phyloP scores from a whole-genome alignment of 2,113 vertebrate genomes.

The Pluvialis apricaria region DNA sequence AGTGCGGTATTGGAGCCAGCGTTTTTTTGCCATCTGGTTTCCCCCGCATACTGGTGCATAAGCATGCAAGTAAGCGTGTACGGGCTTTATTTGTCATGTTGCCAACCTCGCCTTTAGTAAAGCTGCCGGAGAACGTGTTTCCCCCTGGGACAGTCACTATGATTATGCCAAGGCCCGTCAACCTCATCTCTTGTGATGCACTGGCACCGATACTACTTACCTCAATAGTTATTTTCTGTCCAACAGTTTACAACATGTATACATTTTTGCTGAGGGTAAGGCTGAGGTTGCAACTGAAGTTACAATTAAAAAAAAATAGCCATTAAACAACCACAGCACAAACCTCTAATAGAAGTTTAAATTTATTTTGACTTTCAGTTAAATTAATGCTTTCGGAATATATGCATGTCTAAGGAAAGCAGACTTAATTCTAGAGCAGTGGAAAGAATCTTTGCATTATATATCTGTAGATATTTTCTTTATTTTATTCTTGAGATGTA shows the following conservation, averaged over 20 bases:
- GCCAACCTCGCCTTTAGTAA: not conserved
- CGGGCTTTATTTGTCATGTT: not conserved
- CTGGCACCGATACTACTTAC: not conserved
- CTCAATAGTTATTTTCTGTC: too few species aligned
- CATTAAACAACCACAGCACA: not conserved
- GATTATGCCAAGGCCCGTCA: not conserved
- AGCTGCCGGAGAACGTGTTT: not conserved
- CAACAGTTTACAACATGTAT: too few species aligned
- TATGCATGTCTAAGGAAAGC: not conserved
- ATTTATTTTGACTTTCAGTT: not conserved
- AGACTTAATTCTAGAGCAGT: not conserved
- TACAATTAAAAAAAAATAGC: not conserved
- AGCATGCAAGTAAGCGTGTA: not conserved
- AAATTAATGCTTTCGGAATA: not conserved
- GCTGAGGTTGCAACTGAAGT: too few species aligned
- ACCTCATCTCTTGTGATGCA: not conserved
- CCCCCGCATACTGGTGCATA: not conserved
- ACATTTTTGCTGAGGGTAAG: too few species aligned
- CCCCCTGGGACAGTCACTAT: not conserved
- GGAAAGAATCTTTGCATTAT: not conserved
- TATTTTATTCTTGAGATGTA: not conserved
- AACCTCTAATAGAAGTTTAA: not conserved
- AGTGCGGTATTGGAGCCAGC: not conserved
- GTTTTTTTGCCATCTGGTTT: not conserved
- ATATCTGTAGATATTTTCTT: not conserved